phyloP scores from a whole-genome alignment of 2,797 vertebrate species.

The Enteromius paludinosus region DNA sequence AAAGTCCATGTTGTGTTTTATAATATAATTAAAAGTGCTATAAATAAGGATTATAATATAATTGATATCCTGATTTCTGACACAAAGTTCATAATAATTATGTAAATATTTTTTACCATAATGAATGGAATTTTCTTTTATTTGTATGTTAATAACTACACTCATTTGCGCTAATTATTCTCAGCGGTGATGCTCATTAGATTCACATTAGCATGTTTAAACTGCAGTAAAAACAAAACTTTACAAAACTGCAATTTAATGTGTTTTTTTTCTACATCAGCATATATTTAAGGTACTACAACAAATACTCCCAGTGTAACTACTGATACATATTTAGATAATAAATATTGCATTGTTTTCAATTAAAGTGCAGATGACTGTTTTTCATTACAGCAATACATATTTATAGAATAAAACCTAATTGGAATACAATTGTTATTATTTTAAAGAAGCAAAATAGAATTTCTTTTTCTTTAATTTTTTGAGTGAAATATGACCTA shows the following conservation, averaged over 20 bases:
- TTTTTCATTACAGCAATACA: background rate
- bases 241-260: background rate
- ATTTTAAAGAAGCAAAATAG: background rate
- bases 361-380: background rate
- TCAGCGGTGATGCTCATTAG: background rate
- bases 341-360: background rate
- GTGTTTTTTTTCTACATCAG: background rate
- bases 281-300: background rate
- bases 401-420: background rate
- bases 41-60: background rate
- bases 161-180: conserved; percentile 11
- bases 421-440: background rate
- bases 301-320: background rate
- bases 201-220: conserved; percentile 1
- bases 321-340: background rate
- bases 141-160: background rate
- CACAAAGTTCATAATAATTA: background rate
- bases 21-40: background rate
- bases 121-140: background rate
- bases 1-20: background rate
- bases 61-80: no score
- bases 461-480: background rate
- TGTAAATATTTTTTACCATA: background rate
- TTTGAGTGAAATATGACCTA: background rate
- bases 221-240: background rate